Evolutionary conservation across 2,888 invertebrate species (phyloP), one percentile per base, ranked within the genome.

Genomic region (Idaea aversata): DNA sequence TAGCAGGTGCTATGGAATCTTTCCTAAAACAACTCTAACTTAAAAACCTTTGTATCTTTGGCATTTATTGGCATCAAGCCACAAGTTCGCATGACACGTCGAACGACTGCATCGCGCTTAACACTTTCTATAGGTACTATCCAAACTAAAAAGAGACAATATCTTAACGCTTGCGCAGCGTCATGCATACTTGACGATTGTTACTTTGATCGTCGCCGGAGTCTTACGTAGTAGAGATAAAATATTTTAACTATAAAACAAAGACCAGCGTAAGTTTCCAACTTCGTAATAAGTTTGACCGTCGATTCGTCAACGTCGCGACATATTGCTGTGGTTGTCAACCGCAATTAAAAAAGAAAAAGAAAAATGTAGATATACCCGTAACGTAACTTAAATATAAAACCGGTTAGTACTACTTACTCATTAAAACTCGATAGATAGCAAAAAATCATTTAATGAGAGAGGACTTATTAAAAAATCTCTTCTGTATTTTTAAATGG

Each of bases 271-370:
- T 64, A 62, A 80, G 76, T 77, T 75, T 72, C 70, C 72, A 75
- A 79, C 79, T 88, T 88, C 90, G 80, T 76, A 78, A 77, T 79
- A 82, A 76, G 79, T 84, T 82, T 79, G 75, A 70, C 75, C 75
- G 79, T 82, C 88, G 84, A 91, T 91, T 89, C 88, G 85, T 91
- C 89, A 90, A 90, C 81, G 90, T 90, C 90, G 80, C 70, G 73
- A 72, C 75, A 77, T 82, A 85, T 87, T 83, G 79, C 79, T 75
- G 79, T 80, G 81, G 79, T 80, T 85, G 87, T 85, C 85, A 78
- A 77, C 80, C 76, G 74, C 79, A 81, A 78, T 80, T 80, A 79
- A 78, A 72, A 47, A 67, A n/a, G 70, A 72, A 71, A 74, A 75
- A 71, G 61, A 63, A 65, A 69, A 69, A 71, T 74, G 74, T 74